Evolutionary conservation across 1,140 invertebrate species (phyloP), one percentile per base, ranked within the genome.

Genomic region (Onthophagus taurus): DNA sequence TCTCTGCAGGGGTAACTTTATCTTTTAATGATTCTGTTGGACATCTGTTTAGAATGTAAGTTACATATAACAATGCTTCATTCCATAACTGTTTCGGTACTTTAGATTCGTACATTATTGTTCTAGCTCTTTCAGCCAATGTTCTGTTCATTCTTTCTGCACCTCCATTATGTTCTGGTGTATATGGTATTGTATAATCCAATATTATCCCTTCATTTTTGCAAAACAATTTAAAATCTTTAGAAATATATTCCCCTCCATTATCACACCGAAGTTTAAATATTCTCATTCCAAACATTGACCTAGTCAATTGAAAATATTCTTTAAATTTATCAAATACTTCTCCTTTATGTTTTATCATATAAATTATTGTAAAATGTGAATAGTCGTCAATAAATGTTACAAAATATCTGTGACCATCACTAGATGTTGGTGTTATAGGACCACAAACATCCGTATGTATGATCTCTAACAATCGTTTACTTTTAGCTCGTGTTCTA

Each of bases 321-420:
- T n/a, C 24, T 26, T 26, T 26, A n/a, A 26, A 26, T 26, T 26
- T 26, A 7, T 49, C 26, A n/a, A 47, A 46, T 12, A 55, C 53
- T 50, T 63, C 51, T 50, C 16, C 36, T 47, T 66, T 63, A 21
- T 46, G 44, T 39, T 56, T 51, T 11, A 64, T 57, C 4, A 64
- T 34, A 42, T 58, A 64, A 11, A 61, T 49, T n/a, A 55, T 36
- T 5, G 36, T 38, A 46, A 60, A 64, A 50, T 58, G 50, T 9
- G 58, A 61, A 47, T 33, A 67, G 50, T 68, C 59, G 50, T 67
- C 65, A 30, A 58, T 57, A 36, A 67, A 66, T 12, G 60, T 58
- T 3, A 67, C 39, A 52, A 65, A 63, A 51, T 67, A 68, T 20
- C 43, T 53, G 24, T 53, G 49, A 13, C 57, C 56, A 44, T 63